Evolutionary conservation across 2,797 vertebrate genomes (phyloP).

Genomic region (Eleutherodactylus coqui): DNA sequence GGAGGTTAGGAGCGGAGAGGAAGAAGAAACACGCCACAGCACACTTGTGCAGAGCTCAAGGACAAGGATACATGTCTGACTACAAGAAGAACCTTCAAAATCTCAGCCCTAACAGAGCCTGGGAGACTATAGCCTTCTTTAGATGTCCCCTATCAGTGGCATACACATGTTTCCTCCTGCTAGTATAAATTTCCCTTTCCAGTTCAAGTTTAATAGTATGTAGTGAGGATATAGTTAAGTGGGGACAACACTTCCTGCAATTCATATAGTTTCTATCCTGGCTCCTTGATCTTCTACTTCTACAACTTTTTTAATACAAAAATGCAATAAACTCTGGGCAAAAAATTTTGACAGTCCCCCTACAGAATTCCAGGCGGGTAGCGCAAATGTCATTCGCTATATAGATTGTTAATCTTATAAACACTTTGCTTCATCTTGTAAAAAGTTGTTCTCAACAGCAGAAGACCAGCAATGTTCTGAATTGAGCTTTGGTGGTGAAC

Average conservation of each 20-base stretch:
- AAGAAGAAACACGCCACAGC: not conserved
- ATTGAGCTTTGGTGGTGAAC: not conserved
- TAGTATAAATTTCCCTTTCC: slow-evolving; percentile 69
- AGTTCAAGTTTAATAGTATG: slow-evolving; percentile 67
- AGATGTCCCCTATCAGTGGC: slow-evolving; percentile 66
- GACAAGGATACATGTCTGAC: slow-evolving; percentile 3
- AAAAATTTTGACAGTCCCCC: not conserved
- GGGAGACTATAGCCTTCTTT: slow-evolving; percentile 39
- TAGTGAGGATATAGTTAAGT: slow-evolving; percentile 68
- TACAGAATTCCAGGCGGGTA: too few species aligned
- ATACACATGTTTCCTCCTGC: slow-evolving; percentile 71
- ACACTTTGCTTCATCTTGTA: not conserved
- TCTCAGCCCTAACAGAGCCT: slow-evolving; percentile 1
- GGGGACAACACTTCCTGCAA: slow-evolving; percentile 69
- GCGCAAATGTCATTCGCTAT: not conserved
- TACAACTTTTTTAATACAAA: too few species aligned
- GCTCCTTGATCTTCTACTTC: slow-evolving; percentile 77
- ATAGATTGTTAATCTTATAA: not conserved
- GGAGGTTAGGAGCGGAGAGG: not conserved
- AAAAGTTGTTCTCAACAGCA: not conserved
- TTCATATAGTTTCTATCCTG: slow-evolving; percentile 54
- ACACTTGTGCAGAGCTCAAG: slow-evolving; percentile 9
- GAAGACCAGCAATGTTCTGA: not conserved
- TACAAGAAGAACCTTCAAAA: not conserved
- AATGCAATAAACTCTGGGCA: not conserved